phyloP scores from a whole-genome alignment of 2,797 vertebrate species.

The Vireo griseus region DNA sequence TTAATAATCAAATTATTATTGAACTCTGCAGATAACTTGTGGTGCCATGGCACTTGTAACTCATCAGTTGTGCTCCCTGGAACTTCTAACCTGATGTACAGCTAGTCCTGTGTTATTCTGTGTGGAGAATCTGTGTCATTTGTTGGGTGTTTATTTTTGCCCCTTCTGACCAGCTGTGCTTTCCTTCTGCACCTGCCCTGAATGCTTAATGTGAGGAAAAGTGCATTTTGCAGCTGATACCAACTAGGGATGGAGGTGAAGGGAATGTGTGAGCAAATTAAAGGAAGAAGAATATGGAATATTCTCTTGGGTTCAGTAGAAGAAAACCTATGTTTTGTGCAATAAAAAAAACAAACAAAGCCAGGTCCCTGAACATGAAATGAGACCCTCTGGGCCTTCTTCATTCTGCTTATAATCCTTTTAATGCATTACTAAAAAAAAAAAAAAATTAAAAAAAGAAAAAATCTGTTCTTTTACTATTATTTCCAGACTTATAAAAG shows the following conservation, averaged over 20 bases:
- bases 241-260: not conserved
- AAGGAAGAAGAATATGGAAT: not conserved
- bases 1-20: not conserved
- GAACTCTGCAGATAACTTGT: not conserved
- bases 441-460: not conserved
- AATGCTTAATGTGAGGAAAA: not conserved
- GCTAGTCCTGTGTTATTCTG: not conserved
- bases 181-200: not conserved
- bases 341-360: not conserved
- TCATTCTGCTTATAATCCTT: not conserved
- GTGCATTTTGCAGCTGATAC: not conserved
- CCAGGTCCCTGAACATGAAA: not conserved
- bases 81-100: not conserved
- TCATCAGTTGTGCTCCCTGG: not conserved
- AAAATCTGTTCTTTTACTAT: not conserved
- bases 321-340: not conserved
- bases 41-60: not conserved
- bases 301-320: not conserved
- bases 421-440: not conserved
- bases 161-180: not conserved
- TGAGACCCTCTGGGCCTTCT: not conserved
- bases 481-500: not conserved
- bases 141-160: not conserved
- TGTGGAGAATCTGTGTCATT: not conserved
- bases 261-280: not conserved